Conservation (phyloP, 2,797 vertebrate species). For the Ctenosaura bakeri region DNA sequence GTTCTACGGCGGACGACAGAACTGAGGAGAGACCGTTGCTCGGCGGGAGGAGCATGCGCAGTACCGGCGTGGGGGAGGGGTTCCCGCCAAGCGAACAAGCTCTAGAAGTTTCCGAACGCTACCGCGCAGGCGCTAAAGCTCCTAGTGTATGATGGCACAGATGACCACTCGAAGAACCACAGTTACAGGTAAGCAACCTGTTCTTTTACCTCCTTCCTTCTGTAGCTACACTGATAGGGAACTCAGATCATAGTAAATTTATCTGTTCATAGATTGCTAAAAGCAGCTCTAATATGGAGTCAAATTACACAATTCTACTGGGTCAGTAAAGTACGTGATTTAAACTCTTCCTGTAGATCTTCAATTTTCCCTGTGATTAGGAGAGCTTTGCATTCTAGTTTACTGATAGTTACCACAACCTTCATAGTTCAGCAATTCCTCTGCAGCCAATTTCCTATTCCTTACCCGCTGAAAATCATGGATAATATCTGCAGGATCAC, state of each 20-base stretch:
- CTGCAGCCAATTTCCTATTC: not conserved
- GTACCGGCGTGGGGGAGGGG: no score
- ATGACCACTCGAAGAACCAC: no score
- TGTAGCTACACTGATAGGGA: not conserved
- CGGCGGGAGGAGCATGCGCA: no score
- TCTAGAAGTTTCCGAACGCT: no score
- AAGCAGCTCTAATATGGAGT: not conserved
- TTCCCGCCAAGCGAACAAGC: no score
- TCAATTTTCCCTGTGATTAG: not conserved
- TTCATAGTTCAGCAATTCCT: not conserved
- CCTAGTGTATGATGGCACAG: no score
- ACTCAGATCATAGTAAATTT: not conserved
- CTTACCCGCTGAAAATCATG: constrained; percentile 94
- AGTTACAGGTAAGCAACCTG: no score
- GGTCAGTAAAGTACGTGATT: not conserved
- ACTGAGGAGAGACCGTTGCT: no score
- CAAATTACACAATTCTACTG: not conserved
- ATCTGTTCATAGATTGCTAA: not conserved
- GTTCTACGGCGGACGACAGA: no score
- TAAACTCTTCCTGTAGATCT: not conserved
- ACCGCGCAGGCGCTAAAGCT: no score
- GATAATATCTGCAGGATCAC: constrained; percentile 93
- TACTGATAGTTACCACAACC: not conserved
- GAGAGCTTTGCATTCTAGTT: not conserved
- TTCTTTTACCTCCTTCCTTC: no score